Evolutionary conservation across 2,888 invertebrate genomes (phyloP), one percentile per base, ranked within the genome.

Genomic region (Lymantria dispar): DNA sequence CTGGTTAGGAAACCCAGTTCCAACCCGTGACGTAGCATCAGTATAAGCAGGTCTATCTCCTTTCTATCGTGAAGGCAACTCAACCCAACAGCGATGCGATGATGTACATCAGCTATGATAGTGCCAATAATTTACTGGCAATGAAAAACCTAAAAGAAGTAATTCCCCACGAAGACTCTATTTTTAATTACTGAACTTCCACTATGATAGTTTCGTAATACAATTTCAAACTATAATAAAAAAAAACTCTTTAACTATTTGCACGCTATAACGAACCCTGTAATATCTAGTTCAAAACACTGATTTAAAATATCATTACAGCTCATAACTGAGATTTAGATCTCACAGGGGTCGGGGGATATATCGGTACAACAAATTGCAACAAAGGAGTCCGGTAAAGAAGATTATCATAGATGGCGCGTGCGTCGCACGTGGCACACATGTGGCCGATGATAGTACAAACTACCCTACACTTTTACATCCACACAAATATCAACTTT

Each of bases 271-370:
- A 5, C 22, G 60, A 64, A 75, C 68, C 68, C 68, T 80, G 84
- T 83, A 82, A 78, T 75, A 77, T 72, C 68, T 72, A 62, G 73
- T 82, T 75, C 76, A 70, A 73, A 83, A 76, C 80, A 80, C 80
- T 78, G 87, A 85, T 88, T 90, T 85, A 88, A 89, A 90, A 90
- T 87, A 88, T 90, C 89, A 88, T 90, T 89, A 89, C 78, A 78
- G 66, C 74, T 82, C 82, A 82, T 89, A 90, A 89, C 89, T 78
- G 81, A 79, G 78, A 78, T 72, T 74, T 65, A 59, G 79, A 89
- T 91, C 89, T 81, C 78, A 74, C 76, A 78, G 85, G 76, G 72
- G 59, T 62, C n/a, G 67, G 69, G n/a, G 73, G 67, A 76, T 76
- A 75, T 77, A 81, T 85, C 74, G 81, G 80, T 72, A 70, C 80